Conservation (phyloP, 2,888 invertebrate genomes). For the Spilosoma lubricipeda region DNA sequence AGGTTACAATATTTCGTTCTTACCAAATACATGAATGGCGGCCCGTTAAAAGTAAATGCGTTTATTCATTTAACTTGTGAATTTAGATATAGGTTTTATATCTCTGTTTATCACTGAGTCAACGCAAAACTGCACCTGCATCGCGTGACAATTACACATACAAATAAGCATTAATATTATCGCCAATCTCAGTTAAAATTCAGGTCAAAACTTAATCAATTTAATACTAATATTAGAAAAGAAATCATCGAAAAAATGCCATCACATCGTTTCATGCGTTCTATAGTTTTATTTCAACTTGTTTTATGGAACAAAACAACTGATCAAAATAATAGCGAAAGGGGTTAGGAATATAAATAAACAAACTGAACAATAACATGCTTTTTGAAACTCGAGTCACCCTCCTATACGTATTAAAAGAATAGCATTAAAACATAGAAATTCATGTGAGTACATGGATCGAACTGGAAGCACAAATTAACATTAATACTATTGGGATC, state of each 20-base stretch:
- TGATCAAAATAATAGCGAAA: too few species aligned
- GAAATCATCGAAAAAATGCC: neutral
- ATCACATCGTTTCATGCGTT: neutral
- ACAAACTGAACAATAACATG: too few species aligned
- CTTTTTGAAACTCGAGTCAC: too few species aligned
- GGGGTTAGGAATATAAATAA: too few species aligned
- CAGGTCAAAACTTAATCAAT: neutral
- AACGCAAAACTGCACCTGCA: constrained; percentile 1
- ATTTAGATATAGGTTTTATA: neutral
- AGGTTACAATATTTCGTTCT: neutral
- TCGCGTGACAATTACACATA: neutral
- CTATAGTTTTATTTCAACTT: neutral
- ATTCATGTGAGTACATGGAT: too few species aligned
- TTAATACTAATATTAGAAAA: neutral
- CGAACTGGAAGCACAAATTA: too few species aligned
- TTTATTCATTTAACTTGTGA: neutral
- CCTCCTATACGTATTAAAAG: too few species aligned
- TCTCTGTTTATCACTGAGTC: neutral
- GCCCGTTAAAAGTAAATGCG: neutral
- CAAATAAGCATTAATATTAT: neutral
- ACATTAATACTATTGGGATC: too few species aligned
- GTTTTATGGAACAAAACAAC: too few species aligned
- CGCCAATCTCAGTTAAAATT: neutral
- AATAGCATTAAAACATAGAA: too few species aligned
- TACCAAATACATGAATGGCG: neutral